Conservation (phyloP, 2,113 vertebrate genomes). For the Forbesichthys agassizii region DNA sequence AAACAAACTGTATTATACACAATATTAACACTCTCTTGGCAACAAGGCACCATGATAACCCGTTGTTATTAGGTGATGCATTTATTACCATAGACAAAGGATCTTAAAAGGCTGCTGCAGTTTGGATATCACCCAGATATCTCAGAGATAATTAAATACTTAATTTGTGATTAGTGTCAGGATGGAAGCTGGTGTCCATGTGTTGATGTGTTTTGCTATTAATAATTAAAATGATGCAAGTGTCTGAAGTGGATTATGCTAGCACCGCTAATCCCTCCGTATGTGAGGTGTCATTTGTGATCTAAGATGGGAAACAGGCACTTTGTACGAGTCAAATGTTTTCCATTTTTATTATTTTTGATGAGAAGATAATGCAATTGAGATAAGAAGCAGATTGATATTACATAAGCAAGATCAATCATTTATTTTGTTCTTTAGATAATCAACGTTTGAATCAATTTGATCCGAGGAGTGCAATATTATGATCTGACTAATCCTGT, state of each 20-base stretch:
- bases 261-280: conserved; percentile 33
- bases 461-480: too few species aligned
- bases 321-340: background rate
- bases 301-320: background rate
- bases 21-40: too few species aligned
- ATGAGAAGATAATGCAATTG: too few species aligned
- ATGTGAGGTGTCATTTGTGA: conserved; percentile 26
- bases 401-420: too few species aligned
- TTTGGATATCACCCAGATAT: conserved; percentile 42
- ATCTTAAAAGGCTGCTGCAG: conserved; percentile 31
- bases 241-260: conserved; percentile 62
- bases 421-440: too few species aligned
- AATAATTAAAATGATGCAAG: conserved; percentile 63
- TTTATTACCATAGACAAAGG: conserved; percentile 25
- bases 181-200: conserved; percentile 46
- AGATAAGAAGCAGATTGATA: too few species aligned
- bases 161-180: conserved; percentile 57
- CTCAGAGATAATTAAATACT: conserved; percentile 60
- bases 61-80: background rate
- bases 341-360: background rate
- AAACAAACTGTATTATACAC: too few species aligned
- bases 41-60: too few species aligned
- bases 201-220: conserved; percentile 61
- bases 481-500: too few species aligned
- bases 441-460: too few species aligned